phyloP scores from a whole-genome alignment of 2,797 vertebrate genomes.

The Peromyscus attwateri region DNA sequence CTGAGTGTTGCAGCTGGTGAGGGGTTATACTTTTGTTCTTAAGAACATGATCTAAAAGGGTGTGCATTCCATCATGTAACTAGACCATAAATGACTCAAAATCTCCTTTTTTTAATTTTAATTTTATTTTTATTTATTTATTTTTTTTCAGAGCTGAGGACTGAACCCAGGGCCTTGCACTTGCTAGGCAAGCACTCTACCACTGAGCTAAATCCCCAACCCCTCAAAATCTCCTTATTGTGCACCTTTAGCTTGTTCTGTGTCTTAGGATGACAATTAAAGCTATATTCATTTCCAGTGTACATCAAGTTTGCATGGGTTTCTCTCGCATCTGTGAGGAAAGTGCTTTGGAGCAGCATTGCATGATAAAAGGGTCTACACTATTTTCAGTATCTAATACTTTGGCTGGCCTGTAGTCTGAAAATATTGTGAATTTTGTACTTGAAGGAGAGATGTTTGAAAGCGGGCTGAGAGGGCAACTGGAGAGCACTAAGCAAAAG shows the following conservation, averaged over 20 bases:
- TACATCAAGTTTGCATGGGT: not conserved
- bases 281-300: not conserved
- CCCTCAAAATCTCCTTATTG: not conserved
- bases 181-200: too few species aligned
- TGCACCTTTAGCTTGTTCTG: not conserved
- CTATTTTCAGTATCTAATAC: not conserved
- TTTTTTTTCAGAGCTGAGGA: too few species aligned
- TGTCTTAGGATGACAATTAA: constrained; percentile 3
- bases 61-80: not conserved
- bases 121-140: too few species aligned
- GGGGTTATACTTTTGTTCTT: not conserved
- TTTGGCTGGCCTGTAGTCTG: not conserved
- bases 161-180: too few species aligned
- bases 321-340: not conserved
- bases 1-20: not conserved
- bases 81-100: not conserved
- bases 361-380: not conserved
- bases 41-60: not conserved
- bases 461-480: not conserved
- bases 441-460: not conserved
- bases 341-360: not conserved
- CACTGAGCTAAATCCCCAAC: too few species aligned
- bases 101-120: not conserved
- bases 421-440: not conserved
- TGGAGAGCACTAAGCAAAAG: not conserved